These are phyloP conservation scores for Sebastes minor DNA, from an alignment of 2,797 vertebrate genomes.

Conservation along the genomic window DNA sequence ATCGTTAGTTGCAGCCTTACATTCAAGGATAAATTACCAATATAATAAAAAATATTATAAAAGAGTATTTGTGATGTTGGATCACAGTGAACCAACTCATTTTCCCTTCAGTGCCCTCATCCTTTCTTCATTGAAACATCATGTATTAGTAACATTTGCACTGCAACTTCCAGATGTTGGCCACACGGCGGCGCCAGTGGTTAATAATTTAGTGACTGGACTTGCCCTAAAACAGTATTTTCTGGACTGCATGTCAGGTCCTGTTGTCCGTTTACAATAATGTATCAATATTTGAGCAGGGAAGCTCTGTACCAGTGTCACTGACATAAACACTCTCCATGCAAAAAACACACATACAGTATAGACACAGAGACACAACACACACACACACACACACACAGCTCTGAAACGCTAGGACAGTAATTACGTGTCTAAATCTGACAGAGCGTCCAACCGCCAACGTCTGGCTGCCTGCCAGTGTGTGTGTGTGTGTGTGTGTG, in stretches of 20 bases:
- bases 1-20: no score
- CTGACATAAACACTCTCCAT: conserved; percentile 5
- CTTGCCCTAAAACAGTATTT: background rate
- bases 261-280: background rate
- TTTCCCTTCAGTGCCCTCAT: background rate
- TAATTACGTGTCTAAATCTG: conserved; percentile 75
- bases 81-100: background rate
- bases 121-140: background rate
- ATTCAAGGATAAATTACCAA: background rate
- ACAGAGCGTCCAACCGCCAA: conserved; percentile 59
- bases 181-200: conserved; percentile 49
- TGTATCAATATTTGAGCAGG: background rate
- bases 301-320: background rate
- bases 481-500: conserved; percentile 23
- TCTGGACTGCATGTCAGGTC: background rate
- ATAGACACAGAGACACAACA: conserved; percentile 12
- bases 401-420: conserved; percentile 49
- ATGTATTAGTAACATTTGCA: background rate
- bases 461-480: conserved; percentile 39
- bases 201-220: background rate
- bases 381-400: conserved; percentile 21
- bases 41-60: background rate
- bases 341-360: conserved; percentile 1
- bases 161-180: background rate
- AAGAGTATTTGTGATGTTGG: background rate